These are phyloP conservation scores for Pluvianellus socialis DNA, from an alignment of 2,113 vertebrate genomes.

Conservation along the genomic window DNA sequence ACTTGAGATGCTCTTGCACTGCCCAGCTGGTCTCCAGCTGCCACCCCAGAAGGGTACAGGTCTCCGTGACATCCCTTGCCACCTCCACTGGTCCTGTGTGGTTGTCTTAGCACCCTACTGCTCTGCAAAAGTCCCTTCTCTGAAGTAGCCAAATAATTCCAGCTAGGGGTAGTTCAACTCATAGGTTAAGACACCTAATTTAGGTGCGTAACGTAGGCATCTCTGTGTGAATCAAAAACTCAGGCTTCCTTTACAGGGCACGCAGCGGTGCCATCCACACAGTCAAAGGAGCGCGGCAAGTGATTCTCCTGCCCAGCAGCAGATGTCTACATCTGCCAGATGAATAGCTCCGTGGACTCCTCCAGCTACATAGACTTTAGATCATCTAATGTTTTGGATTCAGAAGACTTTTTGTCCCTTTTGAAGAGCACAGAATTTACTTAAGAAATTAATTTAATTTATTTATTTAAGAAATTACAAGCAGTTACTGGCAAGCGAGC, in stretches of 20 bases:
- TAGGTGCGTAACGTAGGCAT: accelerated
- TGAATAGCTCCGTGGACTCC: background rate
- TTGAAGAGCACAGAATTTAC: background rate
- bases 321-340: background rate
- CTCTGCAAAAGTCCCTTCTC: background rate
- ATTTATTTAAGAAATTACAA: conserved; percentile 16
- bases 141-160: background rate
- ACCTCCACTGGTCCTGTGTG: accelerated
- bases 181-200: background rate
- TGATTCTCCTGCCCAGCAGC: background rate
- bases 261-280: background rate
- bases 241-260: background rate
- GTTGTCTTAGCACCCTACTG: background rate
- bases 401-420: background rate
- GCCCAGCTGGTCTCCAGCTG: background rate
- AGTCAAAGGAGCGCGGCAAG: background rate
- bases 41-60: background rate
- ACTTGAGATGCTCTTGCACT: background rate
- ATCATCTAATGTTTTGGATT: background rate
- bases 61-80: background rate
- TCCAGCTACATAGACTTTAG: background rate
- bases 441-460: background rate
- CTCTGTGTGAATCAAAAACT: background rate
- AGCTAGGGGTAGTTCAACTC: background rate
- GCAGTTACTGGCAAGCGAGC: background rate